phyloP scores from a whole-genome alignment of 1,140 invertebrate genomes.

The Sipha flava region DNA sequence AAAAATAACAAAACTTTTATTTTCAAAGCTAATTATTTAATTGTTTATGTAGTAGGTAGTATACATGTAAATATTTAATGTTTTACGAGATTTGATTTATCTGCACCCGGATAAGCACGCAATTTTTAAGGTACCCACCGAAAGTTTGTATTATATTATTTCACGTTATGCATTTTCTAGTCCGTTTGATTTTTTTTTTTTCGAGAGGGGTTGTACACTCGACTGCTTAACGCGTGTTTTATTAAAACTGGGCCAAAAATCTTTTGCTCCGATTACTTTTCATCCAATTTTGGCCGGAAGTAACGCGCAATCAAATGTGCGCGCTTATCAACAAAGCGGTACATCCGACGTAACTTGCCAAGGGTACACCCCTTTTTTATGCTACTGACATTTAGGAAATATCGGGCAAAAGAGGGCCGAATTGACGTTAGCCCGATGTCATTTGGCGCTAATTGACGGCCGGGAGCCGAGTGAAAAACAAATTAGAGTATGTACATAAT shows the following conservation, averaged over 20 bases:
- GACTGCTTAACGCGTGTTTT: constrained; percentile 8
- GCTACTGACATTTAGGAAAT: neutral
- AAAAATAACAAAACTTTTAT: neutral
- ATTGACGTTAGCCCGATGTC: constrained; percentile 17
- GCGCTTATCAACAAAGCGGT: constrained; percentile 22
- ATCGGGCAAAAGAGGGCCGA: constrained; percentile 10
- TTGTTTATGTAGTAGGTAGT: neutral
- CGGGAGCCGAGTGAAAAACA: constrained; percentile 23
- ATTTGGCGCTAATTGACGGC: constrained; percentile 24
- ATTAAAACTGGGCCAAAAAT: constrained; percentile 30
- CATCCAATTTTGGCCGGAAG: constrained; percentile 21
- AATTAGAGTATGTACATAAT: constrained; percentile 30
- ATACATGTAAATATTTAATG: neutral
- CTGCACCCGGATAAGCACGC: neutral
- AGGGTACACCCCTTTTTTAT: constrained; percentile 13
- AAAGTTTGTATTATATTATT: constrained; percentile 13
- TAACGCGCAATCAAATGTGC: constrained; percentile 25
- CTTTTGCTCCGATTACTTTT: constrained; percentile 25
- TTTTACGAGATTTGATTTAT: neutral
- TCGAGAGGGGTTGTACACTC: constrained; percentile 15
- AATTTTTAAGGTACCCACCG: neutral
- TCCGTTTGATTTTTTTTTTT: constrained; percentile 20
- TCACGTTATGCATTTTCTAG: constrained; percentile 12
- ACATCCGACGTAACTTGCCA: constrained; percentile 22
- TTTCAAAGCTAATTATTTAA: neutral